These are phyloP conservation scores for Anastrepha ludens DNA, from an alignment of 1,140 invertebrate genomes.

Conservation along the genomic window DNA sequence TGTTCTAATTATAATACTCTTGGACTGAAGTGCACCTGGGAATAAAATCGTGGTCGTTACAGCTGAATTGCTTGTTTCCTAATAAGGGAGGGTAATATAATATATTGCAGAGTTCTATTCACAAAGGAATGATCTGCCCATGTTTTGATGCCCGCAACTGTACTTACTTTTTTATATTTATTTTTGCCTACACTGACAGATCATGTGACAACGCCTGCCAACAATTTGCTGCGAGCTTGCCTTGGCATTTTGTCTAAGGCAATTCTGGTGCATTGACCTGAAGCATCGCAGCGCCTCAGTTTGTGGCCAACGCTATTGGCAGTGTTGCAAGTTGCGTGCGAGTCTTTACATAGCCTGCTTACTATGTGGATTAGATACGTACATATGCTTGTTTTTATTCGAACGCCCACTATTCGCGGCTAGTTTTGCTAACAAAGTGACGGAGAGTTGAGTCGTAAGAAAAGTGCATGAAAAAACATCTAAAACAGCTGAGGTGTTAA, in stretches of 20 bases:
- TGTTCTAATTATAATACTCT: no score
- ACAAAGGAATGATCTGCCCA: background rate
- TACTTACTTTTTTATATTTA: background rate
- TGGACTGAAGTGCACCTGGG: no score
- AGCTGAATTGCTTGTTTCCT: no score
- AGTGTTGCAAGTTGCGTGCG: background rate
- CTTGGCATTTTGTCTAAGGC: conserved; percentile 46
- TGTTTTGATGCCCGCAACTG: background rate
- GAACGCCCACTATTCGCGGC: conserved; percentile 11
- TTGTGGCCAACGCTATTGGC: conserved; percentile 22
- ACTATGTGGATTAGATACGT: background rate
- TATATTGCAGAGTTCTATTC: background rate
- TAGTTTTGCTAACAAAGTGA: background rate
- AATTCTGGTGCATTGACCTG: conserved; percentile 7
- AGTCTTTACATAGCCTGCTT: background rate
- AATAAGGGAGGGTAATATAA: background rate
- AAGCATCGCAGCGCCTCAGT: background rate
- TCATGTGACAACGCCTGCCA: conserved; percentile 20
- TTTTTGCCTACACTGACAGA: background rate
- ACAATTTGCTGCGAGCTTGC: conserved; percentile 1
- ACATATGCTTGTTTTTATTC: background rate
- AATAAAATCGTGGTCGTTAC: no score
- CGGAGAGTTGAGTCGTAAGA: background rate
- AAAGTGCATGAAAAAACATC: background rate
- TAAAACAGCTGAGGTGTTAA: background rate